Conservation (phyloP, 2,797 vertebrate species). For the Lithobates sylvaticus region DNA sequence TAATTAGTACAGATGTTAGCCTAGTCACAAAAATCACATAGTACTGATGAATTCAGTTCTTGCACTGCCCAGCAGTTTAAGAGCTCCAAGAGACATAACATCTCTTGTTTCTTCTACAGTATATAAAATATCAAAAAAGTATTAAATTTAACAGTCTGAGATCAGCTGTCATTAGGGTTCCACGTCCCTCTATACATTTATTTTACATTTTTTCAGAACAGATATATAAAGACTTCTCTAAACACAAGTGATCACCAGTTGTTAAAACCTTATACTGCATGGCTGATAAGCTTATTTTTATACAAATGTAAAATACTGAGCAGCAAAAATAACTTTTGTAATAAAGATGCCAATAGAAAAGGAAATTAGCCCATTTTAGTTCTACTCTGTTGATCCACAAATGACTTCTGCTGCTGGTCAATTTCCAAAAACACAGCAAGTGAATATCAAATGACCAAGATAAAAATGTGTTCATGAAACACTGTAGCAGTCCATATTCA, state of each 20-base stretch:
- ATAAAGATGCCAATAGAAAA: not conserved
- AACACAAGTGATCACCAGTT: not conserved
- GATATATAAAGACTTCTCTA: not conserved
- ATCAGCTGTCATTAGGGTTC: not conserved
- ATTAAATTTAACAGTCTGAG: not conserved
- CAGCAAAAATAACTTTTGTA: not conserved
- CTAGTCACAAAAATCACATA: not conserved
- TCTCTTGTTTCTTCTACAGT: not conserved
- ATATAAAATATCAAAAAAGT: not conserved
- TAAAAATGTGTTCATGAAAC: no score
- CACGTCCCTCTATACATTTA: not conserved
- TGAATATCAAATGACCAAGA: no score
- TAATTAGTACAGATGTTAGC: slow-evolving; percentile 53
- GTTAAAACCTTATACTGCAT: no score
- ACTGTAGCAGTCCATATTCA: no score
- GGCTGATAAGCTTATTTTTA: no score
- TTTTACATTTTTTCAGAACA: not conserved
- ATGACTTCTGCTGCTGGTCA: not conserved
- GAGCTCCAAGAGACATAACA: not conserved
- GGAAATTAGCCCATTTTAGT: not conserved
- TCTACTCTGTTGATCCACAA: not conserved
- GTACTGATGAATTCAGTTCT: slow-evolving; percentile 12
- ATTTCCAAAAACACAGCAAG: no score
- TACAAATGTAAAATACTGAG: no score
- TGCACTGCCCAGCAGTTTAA: slow-evolving; percentile 47